Evolutionary conservation across 2,888 invertebrate species (phyloP).

Genomic region (Agrotis clavis): DNA sequence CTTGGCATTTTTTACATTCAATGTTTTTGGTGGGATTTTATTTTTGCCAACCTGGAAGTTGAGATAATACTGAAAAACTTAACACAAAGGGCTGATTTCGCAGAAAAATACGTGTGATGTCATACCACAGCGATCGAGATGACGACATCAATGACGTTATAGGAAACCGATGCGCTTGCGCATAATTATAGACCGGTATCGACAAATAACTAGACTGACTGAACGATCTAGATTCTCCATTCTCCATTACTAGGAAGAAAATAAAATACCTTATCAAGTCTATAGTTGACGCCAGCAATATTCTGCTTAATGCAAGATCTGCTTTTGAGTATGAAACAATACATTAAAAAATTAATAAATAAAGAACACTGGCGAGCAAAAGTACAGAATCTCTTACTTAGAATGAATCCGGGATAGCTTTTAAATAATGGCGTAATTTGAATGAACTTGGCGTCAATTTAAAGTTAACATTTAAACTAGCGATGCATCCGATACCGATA

Average conservation of each 20-base stretch:
- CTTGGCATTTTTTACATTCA: no score
- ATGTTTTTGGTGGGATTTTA: no score
- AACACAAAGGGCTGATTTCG: constrained; percentile 9
- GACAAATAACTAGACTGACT: constrained; percentile 19
- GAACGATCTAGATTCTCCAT: constrained; percentile 47
- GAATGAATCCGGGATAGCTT: no score
- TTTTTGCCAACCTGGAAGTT: neutral
- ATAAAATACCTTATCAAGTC: constrained; percentile 25
- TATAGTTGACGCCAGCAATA: neutral
- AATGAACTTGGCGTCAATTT: no score
- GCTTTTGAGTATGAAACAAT: neutral
- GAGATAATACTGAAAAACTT: neutral
- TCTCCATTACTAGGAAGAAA: constrained; percentile 36
- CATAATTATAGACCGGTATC: constrained; percentile 27
- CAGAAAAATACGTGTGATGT: neutral
- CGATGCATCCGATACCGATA: no score
- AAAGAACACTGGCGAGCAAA: no score
- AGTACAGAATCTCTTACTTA: no score
- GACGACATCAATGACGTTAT: constrained; percentile 42
- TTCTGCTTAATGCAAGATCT: constrained; percentile 1
- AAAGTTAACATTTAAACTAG: no score
- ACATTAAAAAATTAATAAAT: no score
- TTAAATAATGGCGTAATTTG: no score
- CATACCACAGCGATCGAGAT: constrained; percentile 3
- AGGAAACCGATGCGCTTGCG: constrained; percentile 38